phyloP scores from a whole-genome alignment of 2,888 invertebrate genomes.

The Parnassius orleans region DNA sequence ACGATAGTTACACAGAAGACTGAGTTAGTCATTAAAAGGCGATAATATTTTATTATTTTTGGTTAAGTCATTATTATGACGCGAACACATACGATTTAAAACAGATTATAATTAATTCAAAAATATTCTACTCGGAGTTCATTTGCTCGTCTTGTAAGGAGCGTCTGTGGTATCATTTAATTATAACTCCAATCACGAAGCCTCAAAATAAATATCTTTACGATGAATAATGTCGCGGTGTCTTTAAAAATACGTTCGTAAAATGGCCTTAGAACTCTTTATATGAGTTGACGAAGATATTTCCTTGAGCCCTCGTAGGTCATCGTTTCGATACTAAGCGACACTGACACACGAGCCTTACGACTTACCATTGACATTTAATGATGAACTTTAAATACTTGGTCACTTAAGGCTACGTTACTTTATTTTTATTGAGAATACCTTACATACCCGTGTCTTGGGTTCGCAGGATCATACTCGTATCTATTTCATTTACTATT shows the following conservation, averaged over 20 bases:
- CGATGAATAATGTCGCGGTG: slow-evolving; percentile 8
- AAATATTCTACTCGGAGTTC: slow-evolving; percentile 2
- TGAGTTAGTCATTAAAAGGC: too few species aligned
- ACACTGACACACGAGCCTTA: not conserved
- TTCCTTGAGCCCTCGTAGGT: slow-evolving; percentile 2
- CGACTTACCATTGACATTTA: slow-evolving; percentile 3
- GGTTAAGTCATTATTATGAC: too few species aligned
- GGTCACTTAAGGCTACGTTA: not conserved
- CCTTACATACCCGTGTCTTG: too few species aligned
- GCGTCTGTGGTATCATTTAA: not conserved
- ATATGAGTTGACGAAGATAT: slow-evolving; percentile 11
- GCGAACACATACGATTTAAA: slow-evolving; percentile 1
- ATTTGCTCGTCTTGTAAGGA: not conserved
- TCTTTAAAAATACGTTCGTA: not conserved
- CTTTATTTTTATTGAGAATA: too few species aligned
- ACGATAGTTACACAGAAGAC: too few species aligned
- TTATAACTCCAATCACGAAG: slow-evolving; percentile 2
- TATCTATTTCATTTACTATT: too few species aligned
- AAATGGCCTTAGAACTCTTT: slow-evolving; percentile 5
- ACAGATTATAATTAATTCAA: slow-evolving; percentile 10
- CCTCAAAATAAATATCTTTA: slow-evolving; percentile 15
- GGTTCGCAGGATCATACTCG: too few species aligned
- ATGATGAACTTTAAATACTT: slow-evolving; percentile 6
- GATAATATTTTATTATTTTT: too few species aligned
- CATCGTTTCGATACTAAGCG: slow-evolving; percentile 1